phyloP scores from a whole-genome alignment of 1,140 invertebrate species.

The Cotesia chilonis region DNA sequence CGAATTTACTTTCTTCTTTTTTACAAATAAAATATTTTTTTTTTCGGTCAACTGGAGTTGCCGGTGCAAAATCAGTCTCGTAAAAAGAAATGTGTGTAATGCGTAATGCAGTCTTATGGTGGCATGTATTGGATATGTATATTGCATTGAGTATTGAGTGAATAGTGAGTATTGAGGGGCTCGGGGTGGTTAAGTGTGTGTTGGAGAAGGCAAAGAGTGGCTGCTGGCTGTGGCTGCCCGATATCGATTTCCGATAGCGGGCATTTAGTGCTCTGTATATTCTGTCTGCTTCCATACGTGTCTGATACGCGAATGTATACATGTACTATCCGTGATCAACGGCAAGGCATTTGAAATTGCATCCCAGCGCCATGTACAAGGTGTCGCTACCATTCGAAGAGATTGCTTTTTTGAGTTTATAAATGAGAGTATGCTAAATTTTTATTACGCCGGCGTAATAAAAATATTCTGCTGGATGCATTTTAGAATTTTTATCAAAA shows the following conservation, averaged over 20 bases:
- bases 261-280: conserved; percentile 63
- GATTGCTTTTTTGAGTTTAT: conserved; percentile 27
- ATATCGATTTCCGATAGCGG: conserved; percentile 63
- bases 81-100: not conserved
- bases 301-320: conserved; percentile 51
- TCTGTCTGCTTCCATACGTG: conserved; percentile 59
- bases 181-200: conserved; percentile 37
- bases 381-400: conserved; percentile 41
- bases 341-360: conserved; percentile 24
- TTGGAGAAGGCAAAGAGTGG: conserved; percentile 50
- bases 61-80: not conserved
- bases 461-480: too few relatives aligned
- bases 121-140: too few relatives aligned
- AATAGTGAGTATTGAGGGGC: not conserved
- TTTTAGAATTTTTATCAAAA: too few relatives aligned
- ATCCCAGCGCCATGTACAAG: conserved; percentile 39
- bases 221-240: conserved; percentile 58
- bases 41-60: too few relatives aligned
- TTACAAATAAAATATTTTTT: too few relatives aligned
- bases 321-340: conserved; percentile 41
- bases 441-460: too few relatives aligned
- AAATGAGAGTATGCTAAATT: too few relatives aligned
- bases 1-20: too few relatives aligned
- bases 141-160: conserved; percentile 8
- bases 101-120: too few relatives aligned